A percentile compares a stretch with the other conserved stretches of the same genome.
Evolutionary conservation across 2,888 invertebrate genomes (phyloP).

Genomic region (Ceraclea dissimilis): DNA sequence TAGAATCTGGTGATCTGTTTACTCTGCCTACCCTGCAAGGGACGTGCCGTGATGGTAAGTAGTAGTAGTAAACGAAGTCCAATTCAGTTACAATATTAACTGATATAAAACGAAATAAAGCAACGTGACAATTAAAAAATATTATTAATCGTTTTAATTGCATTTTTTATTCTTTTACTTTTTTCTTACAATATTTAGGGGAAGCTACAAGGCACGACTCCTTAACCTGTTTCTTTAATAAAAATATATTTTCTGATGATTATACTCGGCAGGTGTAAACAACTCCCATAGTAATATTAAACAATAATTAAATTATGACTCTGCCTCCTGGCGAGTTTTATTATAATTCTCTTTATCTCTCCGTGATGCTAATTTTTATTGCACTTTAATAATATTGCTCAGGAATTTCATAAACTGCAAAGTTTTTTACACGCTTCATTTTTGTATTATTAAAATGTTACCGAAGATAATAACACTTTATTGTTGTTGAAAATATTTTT

Average conservation of each 20-base stretch:
- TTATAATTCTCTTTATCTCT: neutral
- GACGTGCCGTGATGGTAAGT: too few species aligned
- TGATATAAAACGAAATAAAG: too few species aligned
- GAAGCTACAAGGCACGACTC: neutral
- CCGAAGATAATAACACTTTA: too few species aligned
- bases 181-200: too few species aligned
- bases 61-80: too few species aligned
- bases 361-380: neutral
- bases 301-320: neutral
- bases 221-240: neutral
- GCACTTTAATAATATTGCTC: neutral
- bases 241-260: neutral
- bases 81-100: too few species aligned
- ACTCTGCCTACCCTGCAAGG: too few species aligned
- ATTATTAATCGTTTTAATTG: too few species aligned
- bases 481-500: too few species aligned
- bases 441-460: neutral
- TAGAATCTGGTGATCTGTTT: too few species aligned
- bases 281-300: neutral
- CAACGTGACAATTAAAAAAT: too few species aligned
- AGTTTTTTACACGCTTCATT: neutral
- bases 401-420: neutral
- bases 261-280: neutral
- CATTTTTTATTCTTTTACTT: too few species aligned
- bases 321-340: neutral